Conservation (phyloP, 1,140 invertebrate species). For the Drosophila guanche region DNA sequence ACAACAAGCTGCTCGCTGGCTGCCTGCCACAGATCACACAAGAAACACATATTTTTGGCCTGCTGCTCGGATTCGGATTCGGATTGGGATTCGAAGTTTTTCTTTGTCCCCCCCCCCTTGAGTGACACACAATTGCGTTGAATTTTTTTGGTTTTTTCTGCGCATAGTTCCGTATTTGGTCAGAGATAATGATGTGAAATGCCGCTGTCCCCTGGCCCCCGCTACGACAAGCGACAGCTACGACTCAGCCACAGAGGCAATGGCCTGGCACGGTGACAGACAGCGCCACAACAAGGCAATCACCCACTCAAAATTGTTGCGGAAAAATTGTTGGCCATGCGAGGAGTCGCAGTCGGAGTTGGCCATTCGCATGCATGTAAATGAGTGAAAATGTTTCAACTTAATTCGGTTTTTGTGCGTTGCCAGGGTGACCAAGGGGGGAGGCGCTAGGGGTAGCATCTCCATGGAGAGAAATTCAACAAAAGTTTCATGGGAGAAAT, state of each 20-base stretch:
- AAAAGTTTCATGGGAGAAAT: too few species aligned
- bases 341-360: not conserved
- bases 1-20: constrained; percentile 22
- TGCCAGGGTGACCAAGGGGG: constrained; percentile 23
- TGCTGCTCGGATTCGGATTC: constrained; percentile 8
- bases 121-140: constrained; percentile 78
- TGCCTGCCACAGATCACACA: constrained; percentile 52
- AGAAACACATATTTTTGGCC: constrained; percentile 71
- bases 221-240: constrained; percentile 26
- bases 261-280: constrained; percentile 12
- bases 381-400: constrained; percentile 77
- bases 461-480: constrained; percentile 28
- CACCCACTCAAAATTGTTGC: constrained; percentile 76
- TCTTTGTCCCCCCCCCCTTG: constrained; percentile 68
- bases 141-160: constrained; percentile 32
- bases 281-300: constrained; percentile 51
- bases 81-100: constrained; percentile 27
- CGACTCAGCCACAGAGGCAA: constrained; percentile 17
- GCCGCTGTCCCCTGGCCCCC: constrained; percentile 14
- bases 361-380: constrained; percentile 57
- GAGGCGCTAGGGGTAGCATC: not conserved
- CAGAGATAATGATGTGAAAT: constrained; percentile 82
- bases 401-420: constrained; percentile 66
- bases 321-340: constrained; percentile 54
- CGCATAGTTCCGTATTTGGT: constrained; percentile 80